Evolutionary conservation across 2,888 invertebrate genomes (phyloP).

Genomic region (Troglohyphantes excavatus): DNA sequence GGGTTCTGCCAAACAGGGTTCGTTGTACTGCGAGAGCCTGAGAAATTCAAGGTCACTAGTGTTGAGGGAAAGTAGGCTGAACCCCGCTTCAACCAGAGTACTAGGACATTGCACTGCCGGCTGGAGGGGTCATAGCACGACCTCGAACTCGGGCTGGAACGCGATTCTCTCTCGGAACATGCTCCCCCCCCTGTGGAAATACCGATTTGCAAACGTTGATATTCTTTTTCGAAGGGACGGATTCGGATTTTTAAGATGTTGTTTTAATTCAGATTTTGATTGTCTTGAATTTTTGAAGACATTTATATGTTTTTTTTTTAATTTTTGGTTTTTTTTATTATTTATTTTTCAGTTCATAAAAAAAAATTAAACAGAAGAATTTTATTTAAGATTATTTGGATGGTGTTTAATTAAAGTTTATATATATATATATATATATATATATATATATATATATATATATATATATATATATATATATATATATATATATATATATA

Average conservation of each 20-base stretch:
- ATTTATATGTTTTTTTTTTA: too few species aligned
- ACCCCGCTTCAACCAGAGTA: slow-evolving; percentile 70
- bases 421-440: too few species aligned
- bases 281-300: too few species aligned
- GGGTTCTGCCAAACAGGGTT: slow-evolving; percentile 13
- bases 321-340: too few species aligned
- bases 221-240: background rate
- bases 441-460: too few species aligned
- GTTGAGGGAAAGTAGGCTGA: slow-evolving; percentile 74
- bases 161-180: slow-evolving; percentile 18
- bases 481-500: too few species aligned
- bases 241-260: background rate
- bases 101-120: slow-evolving; percentile 67
- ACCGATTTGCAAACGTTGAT: slow-evolving; percentile 21
- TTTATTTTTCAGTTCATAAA: too few species aligned
- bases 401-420: too few species aligned
- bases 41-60: slow-evolving; percentile 78
- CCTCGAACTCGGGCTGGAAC: slow-evolving; percentile 54
- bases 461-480: too few species aligned
- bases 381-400: too few species aligned
- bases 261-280: too few species aligned
- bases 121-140: slow-evolving; percentile 67
- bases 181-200: slow-evolving; percentile 15
- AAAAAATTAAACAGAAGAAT: too few species aligned
- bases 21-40: slow-evolving; percentile 30